A percentile compares a stretch with the other conserved stretches of the same genome.
These are phyloP conservation scores for Nicator chloris DNA, from an alignment of 2,113 vertebrate genomes.

Conservation along the genomic window DNA sequence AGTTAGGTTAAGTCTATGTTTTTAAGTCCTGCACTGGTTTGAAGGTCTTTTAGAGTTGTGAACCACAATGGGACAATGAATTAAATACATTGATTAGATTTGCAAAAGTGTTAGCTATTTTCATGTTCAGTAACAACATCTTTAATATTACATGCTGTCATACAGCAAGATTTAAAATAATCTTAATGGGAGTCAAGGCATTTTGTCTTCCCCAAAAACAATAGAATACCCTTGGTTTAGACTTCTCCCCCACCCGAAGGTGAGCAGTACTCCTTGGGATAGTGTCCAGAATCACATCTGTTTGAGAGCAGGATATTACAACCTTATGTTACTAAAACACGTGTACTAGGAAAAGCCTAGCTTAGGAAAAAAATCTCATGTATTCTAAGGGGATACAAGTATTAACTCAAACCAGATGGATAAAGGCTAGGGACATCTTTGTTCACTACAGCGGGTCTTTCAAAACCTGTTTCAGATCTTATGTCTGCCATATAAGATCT, in stretches of 20 bases:
- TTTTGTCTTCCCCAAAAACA: not conserved
- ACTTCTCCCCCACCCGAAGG: not conserved
- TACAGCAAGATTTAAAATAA: not conserved
- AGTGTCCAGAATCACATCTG: conserved; percentile 14
- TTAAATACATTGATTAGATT: not conserved
- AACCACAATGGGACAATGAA: conserved; percentile 6
- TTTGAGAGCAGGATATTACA: not conserved
- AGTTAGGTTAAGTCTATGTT: not conserved
- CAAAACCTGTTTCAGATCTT: not conserved
- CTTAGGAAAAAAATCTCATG: not conserved
- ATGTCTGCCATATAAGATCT: not conserved
- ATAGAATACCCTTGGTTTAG: not conserved
- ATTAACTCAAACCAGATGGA: conserved; percentile 33
- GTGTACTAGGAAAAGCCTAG: not conserved
- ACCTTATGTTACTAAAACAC: conserved; percentile 4
- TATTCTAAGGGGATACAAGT: conserved; percentile 27
- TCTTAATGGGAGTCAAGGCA: not conserved
- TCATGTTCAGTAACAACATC: not conserved
- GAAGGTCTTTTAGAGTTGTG: not conserved
- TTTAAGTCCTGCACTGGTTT: not conserved
- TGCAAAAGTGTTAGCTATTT: not conserved
- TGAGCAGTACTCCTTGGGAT: not conserved
- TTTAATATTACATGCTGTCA: not conserved
- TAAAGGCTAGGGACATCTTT: not conserved
- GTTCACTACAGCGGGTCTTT: not conserved